Conservation (phyloP, 1,140 invertebrate genomes). For the Drosophila melanogaster region Release_6_plus_ISO1_MT NT_033779.5:9048001-9048500, state of each 20-base stretch:
- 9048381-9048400: neutral
- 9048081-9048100: conserved; percentile 49
- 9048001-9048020: conserved; percentile 28
- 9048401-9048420: conserved; percentile 23
- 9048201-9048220: conserved; percentile 17
- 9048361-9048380: conserved; percentile 5
- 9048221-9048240: conserved; percentile 32
- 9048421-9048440: conserved; percentile 34
- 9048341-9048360: conserved; percentile 11
- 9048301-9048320: conserved; percentile 20
- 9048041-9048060: neutral
- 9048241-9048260: neutral
- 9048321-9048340: conserved; percentile 19
- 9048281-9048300: conserved; percentile 3
- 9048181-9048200: conserved; percentile 56
- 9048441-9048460: conserved; percentile 41
- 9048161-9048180: conserved; percentile 1
- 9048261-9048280: conserved; percentile 16
- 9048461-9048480: conserved; percentile 25
- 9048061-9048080: conserved; percentile 47
- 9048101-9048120: conserved; percentile 76
- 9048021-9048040: conserved; percentile 62
- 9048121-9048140: neutral
- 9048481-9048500: conserved; percentile 11
- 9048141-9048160: conserved; percentile 37